phyloP scores from a whole-genome alignment of 2,888 invertebrate species.

The Calephelis perditalis region DNA sequence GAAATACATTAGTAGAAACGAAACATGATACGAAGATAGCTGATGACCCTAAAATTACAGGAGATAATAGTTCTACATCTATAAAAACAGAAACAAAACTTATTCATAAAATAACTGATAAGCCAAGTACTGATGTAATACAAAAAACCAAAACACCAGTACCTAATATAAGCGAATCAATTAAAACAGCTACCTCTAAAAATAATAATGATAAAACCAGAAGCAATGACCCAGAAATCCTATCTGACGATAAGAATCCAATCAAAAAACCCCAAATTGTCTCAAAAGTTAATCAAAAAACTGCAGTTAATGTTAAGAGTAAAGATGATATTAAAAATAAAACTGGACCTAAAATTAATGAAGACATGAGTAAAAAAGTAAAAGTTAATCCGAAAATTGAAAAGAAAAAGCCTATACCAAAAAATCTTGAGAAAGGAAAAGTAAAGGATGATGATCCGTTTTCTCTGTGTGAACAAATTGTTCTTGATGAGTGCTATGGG shows the following conservation, averaged over 20 bases:
- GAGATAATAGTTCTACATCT: neutral
- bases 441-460: neutral
- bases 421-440: neutral
- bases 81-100: no score
- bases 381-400: neutral
- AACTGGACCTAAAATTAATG: neutral
- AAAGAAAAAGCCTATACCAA: conserved; percentile 9
- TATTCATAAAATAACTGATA: no score
- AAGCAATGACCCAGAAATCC: no score
- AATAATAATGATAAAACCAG: no score
- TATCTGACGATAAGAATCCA: no score
- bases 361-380: neutral
- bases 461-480: conserved; percentile 1
- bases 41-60: neutral
- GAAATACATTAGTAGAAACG: neutral
- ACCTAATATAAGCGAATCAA: conserved; percentile 3
- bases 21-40: neutral
- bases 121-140: no score
- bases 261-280: conserved; percentile 8
- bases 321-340: conserved; percentile 5
- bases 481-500: conserved; percentile 18
- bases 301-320: neutral
- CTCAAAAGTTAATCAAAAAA: conserved; percentile 1
- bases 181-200: conserved; percentile 12
- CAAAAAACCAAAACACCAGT: neutral